Evolutionary conservation across 2,888 invertebrate species (phyloP).

Genomic region (Lottia gigantea): DNA sequence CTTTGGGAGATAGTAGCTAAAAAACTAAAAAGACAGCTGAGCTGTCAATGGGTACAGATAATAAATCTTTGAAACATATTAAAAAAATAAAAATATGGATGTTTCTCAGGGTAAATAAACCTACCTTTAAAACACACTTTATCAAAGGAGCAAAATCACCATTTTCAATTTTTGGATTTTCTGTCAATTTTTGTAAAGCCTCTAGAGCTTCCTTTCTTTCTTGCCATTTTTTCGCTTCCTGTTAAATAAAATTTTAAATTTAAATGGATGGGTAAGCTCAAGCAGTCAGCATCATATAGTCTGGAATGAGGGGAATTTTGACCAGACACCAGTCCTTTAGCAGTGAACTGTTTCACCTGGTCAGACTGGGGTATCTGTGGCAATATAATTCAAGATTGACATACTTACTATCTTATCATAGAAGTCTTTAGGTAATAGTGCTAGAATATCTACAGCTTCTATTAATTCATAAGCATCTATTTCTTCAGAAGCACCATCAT

Average conservation of each 20-base stretch:
- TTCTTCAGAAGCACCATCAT: slow-evolving; percentile 68
- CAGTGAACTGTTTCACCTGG: too few species aligned
- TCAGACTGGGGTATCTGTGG: too few species aligned
- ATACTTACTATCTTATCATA: slow-evolving; percentile 78
- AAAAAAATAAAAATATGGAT: too few species aligned
- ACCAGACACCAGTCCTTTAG: too few species aligned
- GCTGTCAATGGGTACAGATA: too few species aligned
- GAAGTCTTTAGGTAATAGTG: slow-evolving; percentile 94
- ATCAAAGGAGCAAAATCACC: slow-evolving; percentile 94
- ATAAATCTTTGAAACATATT: not conserved
- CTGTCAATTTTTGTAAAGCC: slow-evolving; percentile 80
- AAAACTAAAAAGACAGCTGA: too few species aligned
- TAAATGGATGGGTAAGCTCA: not conserved
- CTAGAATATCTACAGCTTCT: slow-evolving; percentile 91
- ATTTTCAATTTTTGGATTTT: slow-evolving; percentile 84
- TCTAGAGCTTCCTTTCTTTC: slow-evolving; percentile 94
- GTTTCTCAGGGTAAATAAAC: too few species aligned
- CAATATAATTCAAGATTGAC: too few species aligned
- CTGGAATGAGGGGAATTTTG: too few species aligned
- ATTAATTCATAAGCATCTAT: slow-evolving; percentile 91
- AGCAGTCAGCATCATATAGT: too few species aligned
- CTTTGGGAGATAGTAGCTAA: too few species aligned
- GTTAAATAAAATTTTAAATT: slow-evolving; percentile 17
- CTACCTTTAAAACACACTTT: slow-evolving; percentile 85
- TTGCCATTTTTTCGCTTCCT: slow-evolving; percentile 94